Evolutionary conservation across 2,113 vertebrate genomes (phyloP).

Genomic region (Poicephalus meyeri): DNA sequence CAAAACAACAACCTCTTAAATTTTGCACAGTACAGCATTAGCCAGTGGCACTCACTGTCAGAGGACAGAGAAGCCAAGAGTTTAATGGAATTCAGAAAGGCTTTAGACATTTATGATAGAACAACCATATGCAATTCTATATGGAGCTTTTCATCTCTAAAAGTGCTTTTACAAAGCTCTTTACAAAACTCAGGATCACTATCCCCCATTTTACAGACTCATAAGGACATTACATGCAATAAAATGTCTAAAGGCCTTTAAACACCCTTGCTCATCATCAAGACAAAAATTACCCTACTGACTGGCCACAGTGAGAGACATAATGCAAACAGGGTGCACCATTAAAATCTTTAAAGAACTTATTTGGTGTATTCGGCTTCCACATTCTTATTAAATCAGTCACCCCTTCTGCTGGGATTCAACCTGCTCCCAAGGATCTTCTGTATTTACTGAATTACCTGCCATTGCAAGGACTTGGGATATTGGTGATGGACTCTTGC

Average conservation of each 20-base stretch:
- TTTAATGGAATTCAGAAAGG: constrained; percentile 16
- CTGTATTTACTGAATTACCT: background rate
- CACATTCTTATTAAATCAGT: background rate
- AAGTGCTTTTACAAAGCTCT: constrained; percentile 39
- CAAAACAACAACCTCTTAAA: background rate
- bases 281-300: constrained; percentile 20
- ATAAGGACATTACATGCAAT: background rate
- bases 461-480: background rate
- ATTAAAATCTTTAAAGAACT: background rate
- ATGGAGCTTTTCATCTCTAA: constrained; percentile 17
- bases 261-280: background rate
- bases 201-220: constrained; percentile 13
- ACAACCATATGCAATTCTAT: constrained; percentile 41
- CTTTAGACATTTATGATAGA: constrained; percentile 37
- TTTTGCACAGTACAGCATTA: background rate
- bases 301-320: background rate
- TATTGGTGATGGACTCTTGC: background rate
- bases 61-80: background rate
- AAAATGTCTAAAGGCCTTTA: constrained; percentile 33
- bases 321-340: background rate
- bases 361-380: background rate
- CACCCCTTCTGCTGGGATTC: background rate
- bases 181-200: background rate
- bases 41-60: background rate
- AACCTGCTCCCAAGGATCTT: background rate